These are phyloP conservation scores for Potamilus streckersoni DNA, from an alignment of 1,140 invertebrate species.

Conservation along the genomic window DNA sequence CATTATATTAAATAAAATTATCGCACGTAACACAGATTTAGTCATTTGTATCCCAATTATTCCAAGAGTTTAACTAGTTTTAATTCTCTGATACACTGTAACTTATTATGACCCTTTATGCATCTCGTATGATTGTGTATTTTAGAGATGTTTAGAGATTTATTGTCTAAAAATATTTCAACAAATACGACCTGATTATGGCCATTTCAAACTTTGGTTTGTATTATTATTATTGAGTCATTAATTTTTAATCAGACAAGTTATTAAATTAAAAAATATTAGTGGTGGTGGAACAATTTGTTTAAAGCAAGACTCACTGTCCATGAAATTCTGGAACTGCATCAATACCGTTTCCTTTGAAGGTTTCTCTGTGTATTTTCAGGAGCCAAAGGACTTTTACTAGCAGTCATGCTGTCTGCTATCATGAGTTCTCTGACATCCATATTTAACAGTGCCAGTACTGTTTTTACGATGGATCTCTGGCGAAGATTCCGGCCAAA, in stretches of 20 bases:
- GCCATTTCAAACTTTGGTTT: no score
- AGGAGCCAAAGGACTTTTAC: constrained; percentile 66
- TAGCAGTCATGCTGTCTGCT: constrained; percentile 72
- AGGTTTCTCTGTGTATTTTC: neutral
- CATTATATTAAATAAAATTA: no score
- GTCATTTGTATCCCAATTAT: no score
- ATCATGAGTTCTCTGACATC: constrained; percentile 72
- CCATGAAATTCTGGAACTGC: neutral
- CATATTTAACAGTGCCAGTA: constrained; percentile 72
- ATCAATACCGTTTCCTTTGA: neutral
- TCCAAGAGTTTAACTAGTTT: no score
- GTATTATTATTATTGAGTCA: neutral
- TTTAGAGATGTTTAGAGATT: no score
- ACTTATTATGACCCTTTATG: no score
- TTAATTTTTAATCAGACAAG: neutral
- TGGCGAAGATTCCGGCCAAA: constrained; percentile 67
- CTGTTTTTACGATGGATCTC: constrained; percentile 73
- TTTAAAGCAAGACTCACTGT: neutral
- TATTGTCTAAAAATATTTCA: no score
- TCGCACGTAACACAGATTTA: no score
- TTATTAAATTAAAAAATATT: neutral
- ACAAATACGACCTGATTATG: no score
- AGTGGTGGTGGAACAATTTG: neutral
- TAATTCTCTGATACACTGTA: no score
- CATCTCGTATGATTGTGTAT: no score